A percentile compares a stretch with the other conserved stretches of the same genome.
Conservation (phyloP, 2,888 invertebrate species). For the Hirtodrosophila duncani region DNA sequence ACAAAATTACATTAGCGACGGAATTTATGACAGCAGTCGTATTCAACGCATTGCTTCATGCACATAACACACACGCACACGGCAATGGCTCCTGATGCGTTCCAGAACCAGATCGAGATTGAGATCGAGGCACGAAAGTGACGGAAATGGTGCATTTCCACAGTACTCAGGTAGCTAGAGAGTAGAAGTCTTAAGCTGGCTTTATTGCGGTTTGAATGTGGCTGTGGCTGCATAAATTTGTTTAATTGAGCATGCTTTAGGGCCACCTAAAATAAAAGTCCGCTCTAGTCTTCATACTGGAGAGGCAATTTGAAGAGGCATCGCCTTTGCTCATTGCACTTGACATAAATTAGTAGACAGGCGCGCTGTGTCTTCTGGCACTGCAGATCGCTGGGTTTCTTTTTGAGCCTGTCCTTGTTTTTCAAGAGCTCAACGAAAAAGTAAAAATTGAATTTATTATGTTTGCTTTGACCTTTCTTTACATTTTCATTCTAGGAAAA, state of each 20-base stretch:
- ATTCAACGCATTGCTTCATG: slow-evolving; percentile 35
- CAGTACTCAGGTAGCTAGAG: slow-evolving; percentile 21
- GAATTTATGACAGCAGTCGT: slow-evolving; percentile 42
- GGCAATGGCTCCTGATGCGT: slow-evolving; percentile 9
- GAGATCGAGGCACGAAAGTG: slow-evolving; percentile 2
- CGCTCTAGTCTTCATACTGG: too few species aligned
- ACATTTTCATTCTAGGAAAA: slow-evolving; percentile 18
- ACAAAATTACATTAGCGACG: slow-evolving; percentile 45
- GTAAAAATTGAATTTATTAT: slow-evolving; percentile 33
- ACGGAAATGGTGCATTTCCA: slow-evolving; percentile 3
- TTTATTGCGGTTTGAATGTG: slow-evolving; percentile 19
- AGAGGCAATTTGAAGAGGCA: too few species aligned
- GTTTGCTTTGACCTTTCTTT: slow-evolving; percentile 36
- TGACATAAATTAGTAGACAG: slow-evolving; percentile 47
- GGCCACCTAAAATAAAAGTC: too few species aligned
- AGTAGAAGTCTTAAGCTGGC: background rate
- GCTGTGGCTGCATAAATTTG: slow-evolving; percentile 41
- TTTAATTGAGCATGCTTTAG: slow-evolving; percentile 34
- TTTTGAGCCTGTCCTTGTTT: slow-evolving; percentile 23
- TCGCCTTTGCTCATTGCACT: slow-evolving; percentile 28
- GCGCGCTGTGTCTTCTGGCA: background rate
- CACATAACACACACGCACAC: slow-evolving; percentile 28
- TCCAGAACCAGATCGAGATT: too few species aligned
- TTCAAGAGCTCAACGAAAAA: slow-evolving; percentile 45
- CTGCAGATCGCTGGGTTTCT: too few species aligned